Percentiles rank a stretch among this genome's conserved stretches.
phyloP scores from a whole-genome alignment of 2,888 invertebrate genomes.

The Tetrapedia diversipes region DNA sequence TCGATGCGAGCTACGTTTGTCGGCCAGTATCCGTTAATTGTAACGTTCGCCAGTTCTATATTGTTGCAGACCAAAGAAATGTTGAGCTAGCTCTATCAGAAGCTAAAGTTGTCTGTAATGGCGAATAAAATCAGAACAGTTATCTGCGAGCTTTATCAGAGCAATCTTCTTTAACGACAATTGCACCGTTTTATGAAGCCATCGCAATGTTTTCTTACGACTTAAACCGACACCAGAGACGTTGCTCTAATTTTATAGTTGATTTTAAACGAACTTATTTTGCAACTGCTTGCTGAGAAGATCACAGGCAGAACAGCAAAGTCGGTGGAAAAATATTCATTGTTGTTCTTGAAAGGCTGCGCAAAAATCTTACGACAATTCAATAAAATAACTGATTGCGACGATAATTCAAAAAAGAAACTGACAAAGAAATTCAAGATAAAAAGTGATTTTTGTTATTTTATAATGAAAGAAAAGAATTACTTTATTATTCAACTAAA shows the following conservation, averaged over 20 bases:
- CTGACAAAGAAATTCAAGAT: no score
- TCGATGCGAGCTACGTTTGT: no score
- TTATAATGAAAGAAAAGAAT: no score
- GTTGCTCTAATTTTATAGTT: neutral
- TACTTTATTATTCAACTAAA: no score
- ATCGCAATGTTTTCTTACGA: neutral
- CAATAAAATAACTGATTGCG: no score
- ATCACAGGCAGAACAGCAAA: neutral
- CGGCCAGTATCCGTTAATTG: no score
- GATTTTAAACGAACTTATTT: neutral
- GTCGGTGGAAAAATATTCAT: neutral
- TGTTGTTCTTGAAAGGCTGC: no score
- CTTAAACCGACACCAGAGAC: neutral
- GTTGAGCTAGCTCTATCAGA: slow-evolving; percentile 1
- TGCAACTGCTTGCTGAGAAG: neutral
- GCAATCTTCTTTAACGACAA: slow-evolving; percentile 20
- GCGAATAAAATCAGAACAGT: slow-evolving; percentile 9
- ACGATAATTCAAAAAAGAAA: no score
- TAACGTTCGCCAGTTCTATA: no score
- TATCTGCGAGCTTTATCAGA: slow-evolving; percentile 14
- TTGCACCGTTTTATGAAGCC: neutral
- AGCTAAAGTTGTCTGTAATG: neutral
- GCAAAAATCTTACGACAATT: no score
- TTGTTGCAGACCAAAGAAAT: neutral
- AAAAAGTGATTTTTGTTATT: no score